A percentile compares a stretch with the other conserved stretches of the same genome.
Evolutionary conservation across 1,140 invertebrate genomes (phyloP).

Genomic region (Bacillus rossius): DNA sequence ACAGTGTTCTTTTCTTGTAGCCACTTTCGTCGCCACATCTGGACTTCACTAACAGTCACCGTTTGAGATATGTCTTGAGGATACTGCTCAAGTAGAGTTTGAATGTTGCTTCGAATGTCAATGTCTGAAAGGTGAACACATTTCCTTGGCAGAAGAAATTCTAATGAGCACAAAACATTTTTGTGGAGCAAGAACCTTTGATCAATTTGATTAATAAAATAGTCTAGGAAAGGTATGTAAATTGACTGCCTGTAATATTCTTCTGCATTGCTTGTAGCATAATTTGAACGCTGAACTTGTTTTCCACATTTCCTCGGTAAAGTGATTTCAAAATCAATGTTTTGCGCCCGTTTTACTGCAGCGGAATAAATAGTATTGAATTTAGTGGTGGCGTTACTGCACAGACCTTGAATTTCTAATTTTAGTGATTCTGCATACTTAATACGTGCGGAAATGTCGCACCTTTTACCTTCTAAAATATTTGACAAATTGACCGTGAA

Average conservation of each 20-base stretch:
- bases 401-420: neutral
- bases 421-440: neutral
- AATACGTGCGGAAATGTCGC: neutral
- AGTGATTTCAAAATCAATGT: neutral
- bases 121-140: neutral
- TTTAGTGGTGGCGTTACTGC: neutral
- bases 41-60: neutral
- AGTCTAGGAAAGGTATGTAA: neutral
- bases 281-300: neutral
- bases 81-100: neutral
- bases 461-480: slow-evolving; percentile 2
- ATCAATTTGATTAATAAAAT: neutral
- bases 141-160: slow-evolving; percentile 2
- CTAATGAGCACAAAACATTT: neutral
- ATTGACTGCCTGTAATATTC: neutral
- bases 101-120: neutral
- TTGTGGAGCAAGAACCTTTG: neutral
- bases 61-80: neutral
- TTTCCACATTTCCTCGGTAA: neutral
- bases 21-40: slow-evolving; percentile 8
- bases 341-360: neutral
- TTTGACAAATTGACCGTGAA: slow-evolving; percentile 13
- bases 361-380: neutral
- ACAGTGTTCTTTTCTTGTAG: neutral
- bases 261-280: neutral